Evolutionary conservation across 2,888 invertebrate species (phyloP).

Genomic region (Plagodis pulveraria): DNA sequence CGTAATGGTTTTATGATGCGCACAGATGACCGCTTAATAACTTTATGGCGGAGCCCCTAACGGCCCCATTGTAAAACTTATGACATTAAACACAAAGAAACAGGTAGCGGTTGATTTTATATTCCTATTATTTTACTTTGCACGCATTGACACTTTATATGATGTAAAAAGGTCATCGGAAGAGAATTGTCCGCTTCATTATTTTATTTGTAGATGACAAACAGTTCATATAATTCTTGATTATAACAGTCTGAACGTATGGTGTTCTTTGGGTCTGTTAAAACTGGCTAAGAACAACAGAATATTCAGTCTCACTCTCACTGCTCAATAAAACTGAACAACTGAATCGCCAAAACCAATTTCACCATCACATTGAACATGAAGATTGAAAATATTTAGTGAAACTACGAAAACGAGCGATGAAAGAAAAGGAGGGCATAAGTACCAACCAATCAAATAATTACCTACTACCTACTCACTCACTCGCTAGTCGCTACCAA

Average conservation of each 20-base stretch:
- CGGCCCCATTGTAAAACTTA: slow-evolving; percentile 77
- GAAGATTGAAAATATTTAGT: slow-evolving; percentile 43
- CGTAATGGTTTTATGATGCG: slow-evolving; percentile 71
- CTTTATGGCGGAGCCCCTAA: slow-evolving; percentile 82
- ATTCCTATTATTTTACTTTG: slow-evolving; percentile 53
- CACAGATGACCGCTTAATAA: slow-evolving; percentile 59
- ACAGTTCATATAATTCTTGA: slow-evolving; percentile 46
- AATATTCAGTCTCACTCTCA: no score
- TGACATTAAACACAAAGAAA: slow-evolving; percentile 58
- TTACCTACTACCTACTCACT: no score
- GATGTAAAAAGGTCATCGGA: slow-evolving; percentile 74
- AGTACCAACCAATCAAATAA: no score
- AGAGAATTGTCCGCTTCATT: slow-evolving; percentile 66
- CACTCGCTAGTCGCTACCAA: no score
- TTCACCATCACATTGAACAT: no score
- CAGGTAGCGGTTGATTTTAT: slow-evolving; percentile 53
- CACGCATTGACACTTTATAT: slow-evolving; percentile 64
- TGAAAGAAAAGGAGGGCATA: slow-evolving; percentile 59
- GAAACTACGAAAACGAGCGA: slow-evolving; percentile 72
- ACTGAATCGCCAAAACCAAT: no score
- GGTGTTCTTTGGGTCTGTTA: no score
- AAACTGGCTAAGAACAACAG: no score
- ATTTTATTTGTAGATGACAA: slow-evolving; percentile 41
- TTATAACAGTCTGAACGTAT: no score
- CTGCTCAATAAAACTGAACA: no score